Evolutionary conservation across 2,888 invertebrate genomes (phyloP).

Genomic region (Panopea generosa): DNA sequence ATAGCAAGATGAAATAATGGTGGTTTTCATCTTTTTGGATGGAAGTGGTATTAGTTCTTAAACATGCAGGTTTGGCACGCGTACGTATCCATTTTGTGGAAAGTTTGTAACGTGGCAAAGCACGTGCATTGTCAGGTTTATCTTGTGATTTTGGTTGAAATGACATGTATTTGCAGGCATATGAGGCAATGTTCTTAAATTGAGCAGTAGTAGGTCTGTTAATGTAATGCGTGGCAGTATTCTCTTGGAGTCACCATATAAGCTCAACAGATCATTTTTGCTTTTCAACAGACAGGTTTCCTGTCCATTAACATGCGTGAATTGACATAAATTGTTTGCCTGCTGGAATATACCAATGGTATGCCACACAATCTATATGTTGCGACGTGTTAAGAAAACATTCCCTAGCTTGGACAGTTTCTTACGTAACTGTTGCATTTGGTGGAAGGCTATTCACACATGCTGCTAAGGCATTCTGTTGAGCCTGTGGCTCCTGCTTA

Average conservation of each 20-base stretch:
- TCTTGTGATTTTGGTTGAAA: no score
- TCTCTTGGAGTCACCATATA: no score
- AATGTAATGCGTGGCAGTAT: no score
- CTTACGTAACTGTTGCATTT: background rate
- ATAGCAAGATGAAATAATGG: background rate
- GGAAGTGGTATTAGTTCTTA: no score
- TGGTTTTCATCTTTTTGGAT: background rate
- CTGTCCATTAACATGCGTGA: no score
- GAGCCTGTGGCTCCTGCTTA: constrained; percentile 9
- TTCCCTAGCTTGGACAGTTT: constrained; percentile 18
- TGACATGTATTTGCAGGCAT: constrained; percentile 5
- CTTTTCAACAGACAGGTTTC: constrained; percentile 6
- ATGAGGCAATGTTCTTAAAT: no score
- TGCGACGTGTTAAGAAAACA: constrained; percentile 17
- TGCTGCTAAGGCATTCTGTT: background rate
- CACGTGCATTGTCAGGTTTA: no score
- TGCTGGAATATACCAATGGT: constrained; percentile 7
- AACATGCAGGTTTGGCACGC: no score
- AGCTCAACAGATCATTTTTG: no score
- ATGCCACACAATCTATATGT: constrained; percentile 10
- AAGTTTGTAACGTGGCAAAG: no score
- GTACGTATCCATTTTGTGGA: no score
- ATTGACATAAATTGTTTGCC: constrained; percentile 12
- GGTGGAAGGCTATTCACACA: background rate
- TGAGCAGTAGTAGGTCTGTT: no score